Percentiles rank a stretch among this genome's conserved stretches.
Evolutionary conservation across 2,888 invertebrate genomes (phyloP).

Genomic region (Chloroclysta siterata): DNA sequence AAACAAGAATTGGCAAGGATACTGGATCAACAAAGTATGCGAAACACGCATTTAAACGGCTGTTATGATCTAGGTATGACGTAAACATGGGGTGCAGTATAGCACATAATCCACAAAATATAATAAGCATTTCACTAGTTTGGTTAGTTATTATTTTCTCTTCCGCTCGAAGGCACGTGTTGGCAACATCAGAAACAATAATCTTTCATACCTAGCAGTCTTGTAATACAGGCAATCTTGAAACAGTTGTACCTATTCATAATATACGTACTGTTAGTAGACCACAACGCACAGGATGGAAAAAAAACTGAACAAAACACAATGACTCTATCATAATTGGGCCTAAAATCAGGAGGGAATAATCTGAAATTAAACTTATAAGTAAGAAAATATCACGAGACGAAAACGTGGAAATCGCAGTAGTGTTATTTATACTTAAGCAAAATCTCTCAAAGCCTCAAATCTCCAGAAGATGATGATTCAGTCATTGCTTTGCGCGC

Average conservation of each 20-base stretch:
- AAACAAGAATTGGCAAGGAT: conserved; percentile 27
- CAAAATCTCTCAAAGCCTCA: too few species aligned
- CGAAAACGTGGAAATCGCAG: too few species aligned
- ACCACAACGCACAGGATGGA: too few species aligned
- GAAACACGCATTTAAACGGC: conserved; percentile 36
- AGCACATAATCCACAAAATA: conserved; percentile 52
- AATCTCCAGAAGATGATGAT: too few species aligned
- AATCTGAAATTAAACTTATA: too few species aligned
- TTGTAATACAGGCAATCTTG: not conserved
- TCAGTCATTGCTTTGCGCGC: too few species aligned
- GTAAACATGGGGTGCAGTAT: conserved; percentile 44
- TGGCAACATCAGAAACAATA: conserved; percentile 65
- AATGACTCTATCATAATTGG: too few species aligned
- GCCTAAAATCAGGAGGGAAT: too few species aligned
- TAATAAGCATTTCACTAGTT: conserved; percentile 31
- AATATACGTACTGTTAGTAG: too few species aligned
- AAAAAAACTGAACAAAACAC: too few species aligned
- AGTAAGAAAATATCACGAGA: too few species aligned
- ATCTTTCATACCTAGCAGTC: conserved; percentile 63
- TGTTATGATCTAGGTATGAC: conserved; percentile 45
- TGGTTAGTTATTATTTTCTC: conserved; percentile 58
- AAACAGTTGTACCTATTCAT: not conserved
- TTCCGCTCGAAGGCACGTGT: conserved; percentile 71
- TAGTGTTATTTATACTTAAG: too few species aligned
- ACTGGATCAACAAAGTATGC: conserved; percentile 27